Evolutionary conservation across 1,140 invertebrate species (phyloP).

Genomic region (Bombus soroeensis): DNA sequence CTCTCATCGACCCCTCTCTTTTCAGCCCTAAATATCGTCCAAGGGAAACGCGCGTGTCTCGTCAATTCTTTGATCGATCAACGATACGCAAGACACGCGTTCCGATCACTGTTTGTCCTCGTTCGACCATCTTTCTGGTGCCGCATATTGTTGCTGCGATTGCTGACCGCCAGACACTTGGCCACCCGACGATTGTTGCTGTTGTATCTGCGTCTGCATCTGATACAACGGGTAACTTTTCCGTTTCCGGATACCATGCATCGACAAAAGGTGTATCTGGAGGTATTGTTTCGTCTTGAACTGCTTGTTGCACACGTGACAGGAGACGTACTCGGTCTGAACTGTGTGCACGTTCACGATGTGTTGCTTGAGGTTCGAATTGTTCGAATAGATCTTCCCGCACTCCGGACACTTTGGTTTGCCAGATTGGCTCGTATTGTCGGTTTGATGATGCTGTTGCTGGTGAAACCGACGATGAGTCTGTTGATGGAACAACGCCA

Average conservation of each 20-base stretch:
- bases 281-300: slow-evolving; percentile 89
- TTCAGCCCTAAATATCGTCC: background rate
- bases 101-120: slow-evolving; percentile 74
- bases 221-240: slow-evolving; percentile 82
- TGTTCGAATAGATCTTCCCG: slow-evolving; percentile 87
- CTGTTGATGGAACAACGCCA: slow-evolving; percentile 72
- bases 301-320: slow-evolving; percentile 86
- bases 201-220: slow-evolving; percentile 70
- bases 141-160: slow-evolving; percentile 67
- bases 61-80: background rate
- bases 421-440: slow-evolving; percentile 64
- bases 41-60: background rate
- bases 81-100: slow-evolving; percentile 4
- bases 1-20: slow-evolving; percentile 12
- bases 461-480: slow-evolving; percentile 27
- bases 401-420: slow-evolving; percentile 87
- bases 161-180: slow-evolving; percentile 61
- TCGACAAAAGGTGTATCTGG: slow-evolving; percentile 87
- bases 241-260: slow-evolving; percentile 87
- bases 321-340: slow-evolving; percentile 86
- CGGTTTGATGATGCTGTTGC: slow-evolving; percentile 56
- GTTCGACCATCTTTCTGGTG: slow-evolving; percentile 67
- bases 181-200: slow-evolving; percentile 63
- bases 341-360: slow-evolving; percentile 89
- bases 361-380: slow-evolving; percentile 89